phyloP scores from a whole-genome alignment of 1,140 invertebrate genomes.

The Caerostris extrusa region DNA sequence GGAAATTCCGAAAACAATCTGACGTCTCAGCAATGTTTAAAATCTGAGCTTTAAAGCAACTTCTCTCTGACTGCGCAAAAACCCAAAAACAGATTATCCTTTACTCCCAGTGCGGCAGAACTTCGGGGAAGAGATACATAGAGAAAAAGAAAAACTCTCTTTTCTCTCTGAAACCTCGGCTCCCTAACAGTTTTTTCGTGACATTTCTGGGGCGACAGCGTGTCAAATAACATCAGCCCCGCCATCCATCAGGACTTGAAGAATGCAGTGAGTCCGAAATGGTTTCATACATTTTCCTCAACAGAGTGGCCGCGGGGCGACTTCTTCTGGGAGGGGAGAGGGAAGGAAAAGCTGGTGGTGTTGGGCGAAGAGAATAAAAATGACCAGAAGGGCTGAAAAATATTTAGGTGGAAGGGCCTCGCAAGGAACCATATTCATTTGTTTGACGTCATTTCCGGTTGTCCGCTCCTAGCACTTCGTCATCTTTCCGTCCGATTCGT shows the following conservation, averaged over 20 bases:
- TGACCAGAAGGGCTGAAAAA: neutral
- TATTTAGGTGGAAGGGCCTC: neutral
- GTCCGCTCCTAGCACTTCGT: constrained; percentile 5
- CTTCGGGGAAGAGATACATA: no score
- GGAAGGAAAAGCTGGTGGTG: neutral
- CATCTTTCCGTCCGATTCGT: constrained; percentile 13
- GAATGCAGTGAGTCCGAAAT: neutral
- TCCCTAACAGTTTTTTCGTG: neutral
- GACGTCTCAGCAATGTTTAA: no score
- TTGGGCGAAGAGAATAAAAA: neutral
- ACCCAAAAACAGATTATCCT: neutral
- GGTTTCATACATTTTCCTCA: neutral
- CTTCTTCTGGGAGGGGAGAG: neutral
- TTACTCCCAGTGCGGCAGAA: neutral
- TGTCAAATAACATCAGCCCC: constrained; percentile 14
- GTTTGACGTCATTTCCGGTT: constrained; percentile 19
- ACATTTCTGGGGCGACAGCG: neutral
- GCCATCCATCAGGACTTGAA: neutral
- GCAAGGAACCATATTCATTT: neutral
- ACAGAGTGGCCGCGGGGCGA: no score
- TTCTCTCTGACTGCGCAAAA: neutral
- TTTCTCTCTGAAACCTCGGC: neutral
- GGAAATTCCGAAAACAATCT: no score
- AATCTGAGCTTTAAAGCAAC: neutral
- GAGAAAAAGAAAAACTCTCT: neutral